Percentiles rank a stretch among this genome's conserved stretches.
These are phyloP conservation scores for Mareca penelope DNA, from an alignment of 2,797 vertebrate species.

Conservation along the genomic window DNA sequence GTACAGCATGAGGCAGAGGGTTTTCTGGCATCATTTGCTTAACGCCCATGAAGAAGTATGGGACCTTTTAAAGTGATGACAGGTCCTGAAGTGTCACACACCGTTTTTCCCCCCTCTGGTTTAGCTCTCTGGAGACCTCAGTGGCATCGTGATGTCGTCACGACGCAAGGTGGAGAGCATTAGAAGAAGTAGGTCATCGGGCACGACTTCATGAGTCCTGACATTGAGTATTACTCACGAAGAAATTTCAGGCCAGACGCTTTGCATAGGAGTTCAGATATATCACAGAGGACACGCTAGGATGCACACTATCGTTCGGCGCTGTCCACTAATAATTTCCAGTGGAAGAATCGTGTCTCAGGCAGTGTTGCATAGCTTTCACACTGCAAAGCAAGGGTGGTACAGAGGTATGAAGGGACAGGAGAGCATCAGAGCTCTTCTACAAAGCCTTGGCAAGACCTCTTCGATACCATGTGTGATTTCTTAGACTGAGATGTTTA, in stretches of 20 bases:
- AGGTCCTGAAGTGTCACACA: not conserved
- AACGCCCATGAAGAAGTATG: not conserved
- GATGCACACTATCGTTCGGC: not conserved
- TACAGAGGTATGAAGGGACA: not conserved
- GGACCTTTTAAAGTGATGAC: not conserved
- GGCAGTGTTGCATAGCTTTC: not conserved
- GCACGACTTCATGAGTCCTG: constrained; percentile 1
- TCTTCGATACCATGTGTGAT: not conserved
- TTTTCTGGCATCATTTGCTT: not conserved
- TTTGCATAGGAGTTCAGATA: constrained; percentile 38
- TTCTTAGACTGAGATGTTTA: not conserved
- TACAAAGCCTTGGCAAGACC: not conserved
- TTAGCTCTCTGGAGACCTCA: constrained; percentile 9
- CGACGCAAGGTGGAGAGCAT: not conserved
- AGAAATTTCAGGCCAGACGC: constrained; percentile 12
- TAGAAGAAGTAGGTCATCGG: constrained; percentile 21
- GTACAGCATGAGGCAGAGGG: not conserved
- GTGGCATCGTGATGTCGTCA: not conserved
- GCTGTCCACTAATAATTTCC: constrained; percentile 51
- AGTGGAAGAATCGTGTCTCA: not conserved
- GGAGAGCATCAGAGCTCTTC: not conserved
- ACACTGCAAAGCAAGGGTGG: not conserved
- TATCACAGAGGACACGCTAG: accelerated
- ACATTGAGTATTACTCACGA: constrained; percentile 13
- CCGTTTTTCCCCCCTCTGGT: not conserved